Evolutionary conservation across 2,888 invertebrate species (phyloP).

Genomic region (Leptopilina drosophilae): DNA sequence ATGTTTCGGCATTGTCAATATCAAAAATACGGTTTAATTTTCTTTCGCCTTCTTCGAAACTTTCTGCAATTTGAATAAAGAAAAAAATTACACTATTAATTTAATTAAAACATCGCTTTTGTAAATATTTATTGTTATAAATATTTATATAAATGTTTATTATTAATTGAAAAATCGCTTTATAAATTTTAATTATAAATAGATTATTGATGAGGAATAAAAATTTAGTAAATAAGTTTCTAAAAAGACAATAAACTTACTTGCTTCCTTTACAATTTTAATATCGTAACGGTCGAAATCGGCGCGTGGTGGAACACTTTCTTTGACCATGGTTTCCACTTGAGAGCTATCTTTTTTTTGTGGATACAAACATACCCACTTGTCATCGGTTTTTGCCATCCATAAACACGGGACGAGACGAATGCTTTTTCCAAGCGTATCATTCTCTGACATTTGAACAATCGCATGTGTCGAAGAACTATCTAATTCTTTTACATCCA

Average conservation of each 20-base stretch:
- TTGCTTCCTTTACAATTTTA: conserved; percentile 16
- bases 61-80: not conserved
- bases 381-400: not conserved
- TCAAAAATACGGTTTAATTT: not conserved
- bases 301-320: conserved; percentile 12
- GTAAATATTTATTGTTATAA: too few relatives aligned
- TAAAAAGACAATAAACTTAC: not conserved
- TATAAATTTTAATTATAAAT: too few relatives aligned
- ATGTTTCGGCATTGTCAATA: conserved; percentile 2
- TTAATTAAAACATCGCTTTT: too few relatives aligned
- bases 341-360: conserved; percentile 18
- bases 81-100: not conserved
- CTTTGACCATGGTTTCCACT: not conserved
- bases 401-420: conserved; percentile 31
- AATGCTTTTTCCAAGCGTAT: not conserved
- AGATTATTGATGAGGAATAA: too few relatives aligned
- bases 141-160: too few relatives aligned
- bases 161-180: too few relatives aligned
- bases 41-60: conserved; percentile 18
- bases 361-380: conserved; percentile 25
- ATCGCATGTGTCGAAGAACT: not conserved
- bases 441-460: conserved; percentile 7
- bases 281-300: conserved; percentile 1
- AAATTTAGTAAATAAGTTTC: too few relatives aligned
- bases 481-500: not conserved